Percentiles rank a stretch among this genome's conserved stretches.
Conservation (phyloP, 2,113 vertebrate species). For the Pristiophorus japonicus region DNA sequence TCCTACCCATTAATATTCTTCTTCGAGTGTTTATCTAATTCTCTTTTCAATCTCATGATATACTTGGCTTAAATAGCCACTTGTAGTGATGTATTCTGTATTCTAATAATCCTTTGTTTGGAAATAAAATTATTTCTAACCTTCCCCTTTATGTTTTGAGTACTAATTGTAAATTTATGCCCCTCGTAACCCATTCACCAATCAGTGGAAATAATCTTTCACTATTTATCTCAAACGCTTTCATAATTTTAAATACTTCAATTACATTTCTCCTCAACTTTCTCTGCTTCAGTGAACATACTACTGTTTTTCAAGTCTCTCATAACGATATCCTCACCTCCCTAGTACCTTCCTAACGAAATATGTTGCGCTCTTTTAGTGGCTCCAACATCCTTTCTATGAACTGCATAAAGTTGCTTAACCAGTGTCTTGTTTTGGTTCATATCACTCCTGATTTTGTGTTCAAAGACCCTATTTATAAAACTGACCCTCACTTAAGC, state of each 20-base stretch:
- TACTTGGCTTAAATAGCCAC: constrained; percentile 21
- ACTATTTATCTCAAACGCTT: neutral
- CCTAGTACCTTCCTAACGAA: neutral
- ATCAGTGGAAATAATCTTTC: constrained; percentile 26
- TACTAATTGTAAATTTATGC: constrained; percentile 20
- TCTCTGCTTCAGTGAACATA: neutral
- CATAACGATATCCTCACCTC: neutral
- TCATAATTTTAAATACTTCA: constrained; percentile 20
- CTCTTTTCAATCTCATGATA: constrained; percentile 8
- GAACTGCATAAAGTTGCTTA: neutral
- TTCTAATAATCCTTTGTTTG: constrained; percentile 10
- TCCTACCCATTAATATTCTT: neutral
- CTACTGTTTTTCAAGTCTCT: neutral
- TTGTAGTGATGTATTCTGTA: neutral
- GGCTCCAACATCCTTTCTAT: neutral
- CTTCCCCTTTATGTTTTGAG: neutral
- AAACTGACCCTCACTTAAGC: neutral
- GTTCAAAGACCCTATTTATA: neutral
- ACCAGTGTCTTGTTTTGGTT: neutral
- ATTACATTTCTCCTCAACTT: neutral
- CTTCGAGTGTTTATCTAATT: neutral
- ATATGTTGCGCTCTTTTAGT: neutral
- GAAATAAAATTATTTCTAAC: neutral
- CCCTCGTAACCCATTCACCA: neutral
- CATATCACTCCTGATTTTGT: neutral